Evolutionary conservation across 64 coral and sea anemone species (phyloP), one percentile per base, ranked within the genome.

Genomic region (Stichodactyla mertensii): DNA sequence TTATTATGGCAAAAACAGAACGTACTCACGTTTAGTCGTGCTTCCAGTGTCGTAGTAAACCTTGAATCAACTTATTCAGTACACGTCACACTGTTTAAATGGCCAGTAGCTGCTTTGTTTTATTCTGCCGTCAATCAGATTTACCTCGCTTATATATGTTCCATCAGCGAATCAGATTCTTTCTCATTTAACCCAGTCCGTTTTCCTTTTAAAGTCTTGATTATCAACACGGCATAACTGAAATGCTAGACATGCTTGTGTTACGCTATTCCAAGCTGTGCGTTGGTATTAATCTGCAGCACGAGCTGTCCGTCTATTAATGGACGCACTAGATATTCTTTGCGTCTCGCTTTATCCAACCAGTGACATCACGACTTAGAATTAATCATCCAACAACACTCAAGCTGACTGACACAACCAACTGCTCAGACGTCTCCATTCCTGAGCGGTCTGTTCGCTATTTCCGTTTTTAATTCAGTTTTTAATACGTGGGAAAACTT

Each of bases 131-230:
- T 74, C 69, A 74, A 31, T 74, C 66, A 74, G 69, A 27, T 74
- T 74, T 23, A 6, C 10, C 69, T 74, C 26, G 9, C 22, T 74
- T 74, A 74, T 74, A 74, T 74, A 74, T 23, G 10, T 31, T 74
- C 22, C 26, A n/a, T 31, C 23, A 23, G 23, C 69, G 69, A 74
- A 74, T 74, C 69, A 74, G 12, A 74, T 74, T 74, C 24, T 74
- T 26, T 74, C 69, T 74, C 27, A n/a, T 26, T 74, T 74, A 74
- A 74, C 24, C 69, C n/a, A 36, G 36, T 74, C 69, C 69, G 69
- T 74, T 74, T 74, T 74, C 69, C 69, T 74, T 74, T 74, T 74
- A 74, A 74, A 74, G 69, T 13, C 69, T 74, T 74, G 69, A 23
- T 74, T 14, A 74, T 74, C 69, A 74, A 74, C 69, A 74, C 12